Conservation (phyloP, 2,797 vertebrate species). For the Eupleurogrammus muticus region DNA sequence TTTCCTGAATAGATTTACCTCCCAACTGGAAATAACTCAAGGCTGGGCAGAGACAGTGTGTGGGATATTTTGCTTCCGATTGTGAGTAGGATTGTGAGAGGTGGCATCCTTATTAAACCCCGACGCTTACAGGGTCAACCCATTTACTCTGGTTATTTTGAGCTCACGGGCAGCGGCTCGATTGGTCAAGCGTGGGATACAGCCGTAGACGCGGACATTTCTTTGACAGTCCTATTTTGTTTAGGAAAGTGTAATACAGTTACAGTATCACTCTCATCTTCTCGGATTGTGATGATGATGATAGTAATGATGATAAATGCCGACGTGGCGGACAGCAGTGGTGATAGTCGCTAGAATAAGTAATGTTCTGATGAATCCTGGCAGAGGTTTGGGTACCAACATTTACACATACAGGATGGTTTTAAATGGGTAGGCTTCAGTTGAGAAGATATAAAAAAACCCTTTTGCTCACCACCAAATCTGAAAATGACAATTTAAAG, state of each 20-base stretch:
- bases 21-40: conserved; percentile 11
- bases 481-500: conserved; percentile 15
- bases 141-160: conserved; percentile 51
- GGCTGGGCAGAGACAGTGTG: background rate
- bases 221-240: conserved; percentile 46
- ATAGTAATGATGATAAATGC: conserved; percentile 31
- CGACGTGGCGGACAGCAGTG: conserved; percentile 10
- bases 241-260: conserved; percentile 29
- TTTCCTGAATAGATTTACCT: conserved; percentile 17
- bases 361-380: conserved; percentile 36
- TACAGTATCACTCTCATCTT: conserved; percentile 22
- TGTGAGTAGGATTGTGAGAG: conserved; percentile 24
- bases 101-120: conserved; percentile 47
- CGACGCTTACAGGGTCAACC: conserved; percentile 46
- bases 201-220: conserved; percentile 29
- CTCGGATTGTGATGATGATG: conserved; percentile 38
- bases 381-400: conserved; percentile 10
- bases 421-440: conserved; percentile 4
- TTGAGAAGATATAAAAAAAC: background rate
- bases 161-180: conserved; percentile 25
- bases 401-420: background rate
- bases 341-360: conserved; percentile 1
- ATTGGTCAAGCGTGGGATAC: conserved; percentile 37
- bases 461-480: background rate
- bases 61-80: conserved; percentile 16